These are phyloP conservation scores for Tragelaphus oryx DNA, from an alignment of 2,797 vertebrate species.

Conservation along the genomic window DNA sequence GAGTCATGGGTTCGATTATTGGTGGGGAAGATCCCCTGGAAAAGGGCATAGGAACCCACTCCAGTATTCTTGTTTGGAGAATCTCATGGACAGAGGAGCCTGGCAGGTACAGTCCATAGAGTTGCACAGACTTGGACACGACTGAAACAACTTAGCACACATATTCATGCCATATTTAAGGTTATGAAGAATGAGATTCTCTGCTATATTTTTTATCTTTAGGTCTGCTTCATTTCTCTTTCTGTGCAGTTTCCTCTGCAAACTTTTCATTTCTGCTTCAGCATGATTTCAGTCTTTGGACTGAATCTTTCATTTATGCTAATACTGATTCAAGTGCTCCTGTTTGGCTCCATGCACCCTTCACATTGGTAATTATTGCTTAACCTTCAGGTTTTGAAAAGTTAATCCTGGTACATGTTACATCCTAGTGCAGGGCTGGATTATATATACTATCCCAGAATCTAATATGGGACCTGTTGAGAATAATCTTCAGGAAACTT, in stretches of 20 bases:
- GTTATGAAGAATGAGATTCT: neutral
- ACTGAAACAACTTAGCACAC: neutral
- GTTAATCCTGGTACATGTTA: neutral
- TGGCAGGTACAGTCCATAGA: neutral
- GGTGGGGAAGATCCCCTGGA: neutral
- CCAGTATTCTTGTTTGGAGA: neutral
- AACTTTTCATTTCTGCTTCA: neutral
- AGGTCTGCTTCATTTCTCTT: neutral
- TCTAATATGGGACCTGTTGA: neutral
- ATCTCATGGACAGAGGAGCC: neutral
- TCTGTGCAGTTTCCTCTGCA: neutral
- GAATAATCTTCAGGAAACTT: neutral
- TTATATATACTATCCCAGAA: neutral
- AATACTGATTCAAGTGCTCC: neutral
- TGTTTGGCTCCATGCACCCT: neutral
- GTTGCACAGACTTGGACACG: neutral
- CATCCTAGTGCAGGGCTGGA: neutral
- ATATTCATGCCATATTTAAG: neutral
- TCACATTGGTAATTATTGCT: neutral
- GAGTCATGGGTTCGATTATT: neutral
- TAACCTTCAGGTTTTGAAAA: neutral
- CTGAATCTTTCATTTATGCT: neutral
- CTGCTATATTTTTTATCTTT: neutral
- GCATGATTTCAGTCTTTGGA: neutral
- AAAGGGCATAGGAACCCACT: neutral